Evolutionary conservation across 2,888 invertebrate genomes (phyloP), one percentile per base, ranked within the genome.

Genomic region (Acanthosepion pharaonis): DNA sequence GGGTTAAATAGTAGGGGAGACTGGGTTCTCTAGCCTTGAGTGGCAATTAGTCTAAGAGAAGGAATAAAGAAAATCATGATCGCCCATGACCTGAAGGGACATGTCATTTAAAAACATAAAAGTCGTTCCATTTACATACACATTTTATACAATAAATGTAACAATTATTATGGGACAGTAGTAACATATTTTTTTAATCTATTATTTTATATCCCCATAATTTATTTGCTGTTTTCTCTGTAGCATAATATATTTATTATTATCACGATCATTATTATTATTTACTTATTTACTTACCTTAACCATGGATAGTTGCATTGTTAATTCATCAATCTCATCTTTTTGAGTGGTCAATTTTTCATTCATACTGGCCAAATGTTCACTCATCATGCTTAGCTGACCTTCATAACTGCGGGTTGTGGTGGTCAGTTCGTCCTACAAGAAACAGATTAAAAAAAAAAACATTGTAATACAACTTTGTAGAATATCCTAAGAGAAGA

Each of bases 291-390:
- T 92, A 64, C 51, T 94, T 93, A 95, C 95, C 94, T 95, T 95
- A 91, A 78, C 64, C 55, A 93, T 59, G 20, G 93, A 51, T 28
- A 96, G 95, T 94, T 96, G 96, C 51, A 96, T 95, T 94, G 96
- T 96, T 11, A 97, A 95, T 93, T 96, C 96, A 95, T 98, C 98
- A 96, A 99, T 98, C 97, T 98, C 98, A 97, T 99, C 99, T 97
- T 98, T 98, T 97, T 99, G 98, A 94, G 97, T 97, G 49, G 99
- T 98, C 94, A 99, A 98, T 97, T 99, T 99, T 96, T 99, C 99
- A 97, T 98, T 98, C 98, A 98, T 98, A 94, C 98, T 98, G 42
- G 98, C 98, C 96, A 98, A 97, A 97, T 98, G 98, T 96, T 98
- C 98, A 96, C 98, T 98, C 98, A 98, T 98, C 95, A 98, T 98